Evolutionary conservation across 2,888 invertebrate species (phyloP), one percentile per base, ranked within the genome.

Genomic region (Ditylenchus weischeri): DNA sequence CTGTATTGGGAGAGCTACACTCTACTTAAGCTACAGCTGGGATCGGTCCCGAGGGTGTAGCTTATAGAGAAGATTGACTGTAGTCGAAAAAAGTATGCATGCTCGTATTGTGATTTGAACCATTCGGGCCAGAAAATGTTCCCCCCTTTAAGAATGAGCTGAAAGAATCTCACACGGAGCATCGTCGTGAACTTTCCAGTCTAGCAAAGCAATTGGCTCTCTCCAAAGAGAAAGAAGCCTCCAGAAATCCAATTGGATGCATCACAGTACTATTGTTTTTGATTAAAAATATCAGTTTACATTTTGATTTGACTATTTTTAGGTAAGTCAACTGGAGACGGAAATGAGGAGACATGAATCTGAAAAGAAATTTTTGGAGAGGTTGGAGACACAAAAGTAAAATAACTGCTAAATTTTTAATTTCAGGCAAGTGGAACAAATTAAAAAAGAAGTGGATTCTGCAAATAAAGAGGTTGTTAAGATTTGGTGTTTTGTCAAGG

Each of bases 81-180:
- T n/a, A n/a, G n/a, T n/a, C n/a, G n/a, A n/a, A n/a, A n/a, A n/a
- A n/a, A n/a, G n/a, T n/a, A n/a, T n/a, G n/a, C n/a, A n/a, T n/a
- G n/a, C n/a, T n/a, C n/a, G n/a, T n/a, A n/a, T n/a, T n/a, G n/a
- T n/a, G n/a, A n/a, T n/a, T n/a, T n/a, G n/a, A n/a, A n/a, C n/a
- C n/a, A n/a, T n/a, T n/a, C n/a, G n/a, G n/a, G n/a, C n/a, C n/a
- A n/a, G n/a, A n/a, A n/a, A n/a, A n/a, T n/a, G n/a, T n/a, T n/a
- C n/a, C n/a, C n/a, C n/a, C n/a, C 38, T 51, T 66, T 58, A 18
- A 76, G 71, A 72, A 71, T 29, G 77, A 78, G 64, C 66, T 78
- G 43, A 69, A 70, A 8, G 76, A 72, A 61, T 68, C 73, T 15
- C 76, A 75, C 61, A 48, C 66, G 10, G 76, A 76, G 61, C 72